These are phyloP conservation scores for Noctua comes DNA, from an alignment of 2,888 invertebrate species.

Conservation along the genomic window DNA sequence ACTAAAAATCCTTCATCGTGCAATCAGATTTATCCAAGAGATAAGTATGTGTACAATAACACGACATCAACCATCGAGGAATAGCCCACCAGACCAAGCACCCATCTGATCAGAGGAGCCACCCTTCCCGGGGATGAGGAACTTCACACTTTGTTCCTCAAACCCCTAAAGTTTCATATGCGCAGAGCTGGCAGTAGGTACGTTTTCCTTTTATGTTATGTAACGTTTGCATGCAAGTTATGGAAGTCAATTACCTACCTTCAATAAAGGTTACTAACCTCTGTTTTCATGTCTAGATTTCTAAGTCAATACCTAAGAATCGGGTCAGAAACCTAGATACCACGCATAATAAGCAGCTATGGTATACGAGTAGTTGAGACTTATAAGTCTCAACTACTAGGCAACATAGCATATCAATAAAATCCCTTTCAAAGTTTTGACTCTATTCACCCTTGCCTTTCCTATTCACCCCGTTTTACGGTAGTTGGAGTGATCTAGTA, in stretches of 20 bases:
- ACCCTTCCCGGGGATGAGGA: background rate
- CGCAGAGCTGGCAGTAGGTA: background rate
- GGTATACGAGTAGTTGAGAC: background rate
- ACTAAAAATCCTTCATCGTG: background rate
- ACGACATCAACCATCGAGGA: background rate
- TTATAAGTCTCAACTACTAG: background rate
- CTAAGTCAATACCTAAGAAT: slow-evolving; percentile 12
- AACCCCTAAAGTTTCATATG: background rate
- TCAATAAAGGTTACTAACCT: slow-evolving; percentile 42
- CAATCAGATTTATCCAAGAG: background rate
- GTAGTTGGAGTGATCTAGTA: too few relatives aligned
- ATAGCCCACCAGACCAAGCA: background rate
- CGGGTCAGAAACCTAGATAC: background rate
- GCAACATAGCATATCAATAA: too few relatives aligned
- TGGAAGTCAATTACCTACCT: slow-evolving; percentile 39
- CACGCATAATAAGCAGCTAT: background rate
- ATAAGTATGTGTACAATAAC: background rate
- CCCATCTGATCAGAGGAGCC: background rate
- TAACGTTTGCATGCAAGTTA: slow-evolving; percentile 15
- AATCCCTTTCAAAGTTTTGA: too few relatives aligned
- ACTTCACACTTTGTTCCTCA: background rate
- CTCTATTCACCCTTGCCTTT: too few relatives aligned
- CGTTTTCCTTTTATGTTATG: slow-evolving; percentile 6
- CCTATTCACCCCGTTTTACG: too few relatives aligned
- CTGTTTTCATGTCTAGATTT: slow-evolving; percentile 15